Conservation (phyloP, 2,797 vertebrate species). For the Sebastes kiyomatsui region DNA sequence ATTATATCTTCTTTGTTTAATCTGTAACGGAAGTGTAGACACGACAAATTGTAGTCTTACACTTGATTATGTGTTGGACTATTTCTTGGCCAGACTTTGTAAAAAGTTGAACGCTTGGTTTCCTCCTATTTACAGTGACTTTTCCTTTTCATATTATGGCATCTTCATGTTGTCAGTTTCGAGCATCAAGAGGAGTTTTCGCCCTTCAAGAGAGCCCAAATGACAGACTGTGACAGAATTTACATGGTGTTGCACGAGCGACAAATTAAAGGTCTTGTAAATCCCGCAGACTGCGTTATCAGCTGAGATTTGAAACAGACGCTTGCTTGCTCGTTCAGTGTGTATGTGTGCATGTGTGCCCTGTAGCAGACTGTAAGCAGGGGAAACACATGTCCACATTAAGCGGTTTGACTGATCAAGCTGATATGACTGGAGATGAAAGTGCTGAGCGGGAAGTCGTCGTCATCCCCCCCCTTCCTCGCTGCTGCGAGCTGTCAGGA, state of each 20-base stretch:
- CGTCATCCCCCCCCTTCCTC: neutral
- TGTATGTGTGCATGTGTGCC: slow-evolving; percentile 39
- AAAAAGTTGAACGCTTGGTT: neutral
- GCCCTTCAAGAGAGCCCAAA: neutral
- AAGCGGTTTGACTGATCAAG: slow-evolving; percentile 62
- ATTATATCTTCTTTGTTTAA: neutral
- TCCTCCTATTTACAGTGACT: neutral
- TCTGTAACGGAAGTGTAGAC: neutral
- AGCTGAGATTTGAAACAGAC: slow-evolving; percentile 65
- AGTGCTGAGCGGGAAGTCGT: slow-evolving; percentile 29
- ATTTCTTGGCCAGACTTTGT: neutral
- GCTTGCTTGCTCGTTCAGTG: slow-evolving; percentile 6
- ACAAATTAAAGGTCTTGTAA: slow-evolving; percentile 53
- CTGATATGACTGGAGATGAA: slow-evolving; percentile 64
- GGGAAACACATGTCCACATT: slow-evolving; percentile 72
- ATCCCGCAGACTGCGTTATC: slow-evolving; percentile 42
- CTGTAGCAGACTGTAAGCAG: slow-evolving; percentile 52
- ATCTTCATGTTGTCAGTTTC: neutral
- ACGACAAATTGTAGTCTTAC: neutral
- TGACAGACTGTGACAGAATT: slow-evolving; percentile 1
- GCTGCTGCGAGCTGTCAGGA: slow-evolving; percentile 55
- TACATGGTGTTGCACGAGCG: slow-evolving; percentile 32
- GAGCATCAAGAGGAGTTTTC: neutral
- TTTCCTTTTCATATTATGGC: neutral
- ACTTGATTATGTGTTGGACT: neutral